Conservation (phyloP, 2,797 vertebrate species). For the Petrocephalus schoutedeni region DNA sequence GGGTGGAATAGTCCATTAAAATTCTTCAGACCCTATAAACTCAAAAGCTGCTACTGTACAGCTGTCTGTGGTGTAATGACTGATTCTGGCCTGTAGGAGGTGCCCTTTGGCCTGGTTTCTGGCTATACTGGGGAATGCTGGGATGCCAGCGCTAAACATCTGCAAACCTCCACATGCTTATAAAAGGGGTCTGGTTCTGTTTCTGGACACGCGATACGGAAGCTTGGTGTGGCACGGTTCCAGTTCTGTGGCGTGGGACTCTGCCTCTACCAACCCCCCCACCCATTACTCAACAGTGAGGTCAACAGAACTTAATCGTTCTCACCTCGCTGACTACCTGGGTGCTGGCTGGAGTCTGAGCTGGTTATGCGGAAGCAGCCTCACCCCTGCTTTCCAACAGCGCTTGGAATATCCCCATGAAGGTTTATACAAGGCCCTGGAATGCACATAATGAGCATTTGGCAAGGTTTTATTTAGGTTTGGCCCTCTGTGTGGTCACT, state of each 20-base stretch:
- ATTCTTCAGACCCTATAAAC: background rate
- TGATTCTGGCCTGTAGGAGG: background rate
- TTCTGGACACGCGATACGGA: background rate
- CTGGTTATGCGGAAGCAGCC: background rate
- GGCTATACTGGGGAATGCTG: background rate
- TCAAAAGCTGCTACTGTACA: background rate
- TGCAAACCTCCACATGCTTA: slow-evolving; percentile 24
- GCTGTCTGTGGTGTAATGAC: background rate
- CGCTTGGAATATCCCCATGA: background rate
- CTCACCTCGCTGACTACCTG: background rate
- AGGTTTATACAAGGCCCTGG: slow-evolving; percentile 9
- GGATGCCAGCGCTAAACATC: slow-evolving; percentile 6
- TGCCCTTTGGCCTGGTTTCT: background rate
- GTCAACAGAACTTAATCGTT: slow-evolving; percentile 5
- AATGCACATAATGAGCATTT: slow-evolving; percentile 13
- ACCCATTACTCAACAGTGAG: background rate
- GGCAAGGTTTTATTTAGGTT: slow-evolving; percentile 6
- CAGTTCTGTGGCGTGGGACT: background rate
- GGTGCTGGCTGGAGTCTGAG: background rate
- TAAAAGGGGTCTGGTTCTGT: slow-evolving; percentile 20
- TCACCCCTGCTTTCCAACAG: background rate
- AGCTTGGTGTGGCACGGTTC: background rate
- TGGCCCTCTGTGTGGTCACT: background rate
- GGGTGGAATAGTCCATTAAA: background rate
- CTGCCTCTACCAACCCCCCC: background rate